Evolutionary conservation across 2,113 vertebrate species (phyloP).

Genomic region (Tachysurus fulvidraco): DNA sequence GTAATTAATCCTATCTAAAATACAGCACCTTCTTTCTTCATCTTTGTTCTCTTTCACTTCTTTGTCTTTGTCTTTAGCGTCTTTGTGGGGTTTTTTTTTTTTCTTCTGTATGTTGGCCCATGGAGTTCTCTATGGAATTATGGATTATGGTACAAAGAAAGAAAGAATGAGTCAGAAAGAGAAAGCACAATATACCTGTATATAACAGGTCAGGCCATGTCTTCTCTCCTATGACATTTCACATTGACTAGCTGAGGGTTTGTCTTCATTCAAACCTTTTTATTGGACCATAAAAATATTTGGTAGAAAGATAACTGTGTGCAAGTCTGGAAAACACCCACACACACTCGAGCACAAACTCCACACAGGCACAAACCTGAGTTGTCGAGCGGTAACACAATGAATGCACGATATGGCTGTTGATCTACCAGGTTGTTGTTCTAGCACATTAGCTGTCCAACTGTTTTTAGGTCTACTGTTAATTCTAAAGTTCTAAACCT

Average conservation of each 20-base stretch:
- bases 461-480: background rate
- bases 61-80: background rate
- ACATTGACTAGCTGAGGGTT: background rate
- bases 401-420: background rate
- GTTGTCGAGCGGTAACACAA: background rate
- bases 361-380: background rate
- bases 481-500: background rate
- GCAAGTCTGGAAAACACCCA: background rate
- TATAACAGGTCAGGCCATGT: constrained; percentile 3
- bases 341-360: background rate
- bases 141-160: constrained; percentile 17
- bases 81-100: background rate
- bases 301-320: background rate
- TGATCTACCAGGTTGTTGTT: background rate
- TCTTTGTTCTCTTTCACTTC: background rate
- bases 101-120: background rate
- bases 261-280: background rate
- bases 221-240: constrained; percentile 1
- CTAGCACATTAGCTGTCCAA: background rate
- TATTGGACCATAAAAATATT: background rate
- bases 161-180: background rate
- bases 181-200: background rate
- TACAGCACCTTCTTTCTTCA: background rate
- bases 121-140: background rate
- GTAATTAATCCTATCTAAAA: background rate